These are phyloP conservation scores for Tortrix viridana DNA, from an alignment of 2,888 invertebrate genomes.

Conservation along the genomic window DNA sequence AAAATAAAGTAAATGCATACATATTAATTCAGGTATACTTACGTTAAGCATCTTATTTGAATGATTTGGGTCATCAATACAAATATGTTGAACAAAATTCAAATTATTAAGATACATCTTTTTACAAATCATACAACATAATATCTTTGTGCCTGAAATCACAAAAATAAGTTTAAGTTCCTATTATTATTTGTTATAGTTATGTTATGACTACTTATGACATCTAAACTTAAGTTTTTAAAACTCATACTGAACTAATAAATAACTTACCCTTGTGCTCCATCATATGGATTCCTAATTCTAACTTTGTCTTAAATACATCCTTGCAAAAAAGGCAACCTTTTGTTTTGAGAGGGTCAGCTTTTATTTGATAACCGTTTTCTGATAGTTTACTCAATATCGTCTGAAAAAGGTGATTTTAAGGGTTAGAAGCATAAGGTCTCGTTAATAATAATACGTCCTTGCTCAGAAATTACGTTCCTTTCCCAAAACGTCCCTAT, in stretches of 20 bases:
- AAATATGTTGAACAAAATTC: conserved; percentile 60
- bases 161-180: conserved; percentile 3
- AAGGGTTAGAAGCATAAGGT: too few species aligned
- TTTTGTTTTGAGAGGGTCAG: conserved; percentile 54
- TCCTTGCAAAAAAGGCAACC: conserved; percentile 67
- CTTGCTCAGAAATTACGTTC: too few species aligned
- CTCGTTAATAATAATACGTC: too few species aligned
- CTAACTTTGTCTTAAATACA: conserved; percentile 64
- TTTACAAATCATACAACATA: conserved; percentile 67
- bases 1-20: conserved; percentile 36
- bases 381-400: conserved; percentile 68
- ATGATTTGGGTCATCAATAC: conserved; percentile 46
- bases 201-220: too few species aligned
- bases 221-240: background rate
- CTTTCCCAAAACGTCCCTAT: too few species aligned
- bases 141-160: conserved; percentile 63
- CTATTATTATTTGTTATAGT: too few species aligned
- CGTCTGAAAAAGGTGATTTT: conserved; percentile 55
- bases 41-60: conserved; percentile 39
- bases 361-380: conserved; percentile 64
- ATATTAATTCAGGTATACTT: conserved; percentile 33
- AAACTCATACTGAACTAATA: background rate
- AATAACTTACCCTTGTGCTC: conserved; percentile 62
- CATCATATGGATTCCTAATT: conserved; percentile 59
- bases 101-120: conserved; percentile 66